Conservation (phyloP, 2,113 vertebrate species). For the Perca flavescens region DNA sequence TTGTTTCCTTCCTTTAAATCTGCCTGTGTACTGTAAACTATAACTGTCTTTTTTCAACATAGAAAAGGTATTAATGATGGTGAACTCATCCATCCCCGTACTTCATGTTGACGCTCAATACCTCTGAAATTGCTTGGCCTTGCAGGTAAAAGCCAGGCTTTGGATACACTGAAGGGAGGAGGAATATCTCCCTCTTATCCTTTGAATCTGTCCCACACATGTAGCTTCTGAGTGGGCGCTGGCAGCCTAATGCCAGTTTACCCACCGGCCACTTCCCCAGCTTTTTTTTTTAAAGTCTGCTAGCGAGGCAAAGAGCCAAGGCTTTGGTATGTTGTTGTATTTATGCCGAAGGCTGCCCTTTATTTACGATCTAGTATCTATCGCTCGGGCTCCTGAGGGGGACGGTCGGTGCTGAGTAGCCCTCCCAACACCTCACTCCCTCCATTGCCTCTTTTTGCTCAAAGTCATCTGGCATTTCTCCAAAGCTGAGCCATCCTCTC, state of each 20-base stretch:
- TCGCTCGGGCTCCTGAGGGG: slow-evolving; percentile 32
- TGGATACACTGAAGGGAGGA: slow-evolving; percentile 17
- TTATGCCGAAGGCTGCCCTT: slow-evolving; percentile 38
- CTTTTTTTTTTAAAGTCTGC: slow-evolving; percentile 23
- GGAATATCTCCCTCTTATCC: slow-evolving; percentile 42
- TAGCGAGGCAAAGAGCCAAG: slow-evolving; percentile 37
- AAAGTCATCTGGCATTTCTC: slow-evolving; percentile 45
- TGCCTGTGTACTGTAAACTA: background rate
- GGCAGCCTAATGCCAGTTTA: slow-evolving; percentile 56
- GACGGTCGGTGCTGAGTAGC: background rate
- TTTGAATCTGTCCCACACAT: slow-evolving; percentile 55
- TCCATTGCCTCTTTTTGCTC: background rate
- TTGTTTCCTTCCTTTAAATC: background rate
- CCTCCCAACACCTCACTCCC: slow-evolving; percentile 1
- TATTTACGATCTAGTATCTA: slow-evolving; percentile 55
- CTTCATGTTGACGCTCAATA: slow-evolving; percentile 20
- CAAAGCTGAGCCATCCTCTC: slow-evolving; percentile 26
- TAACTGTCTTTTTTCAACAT: background rate
- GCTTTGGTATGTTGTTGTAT: slow-evolving; percentile 23
- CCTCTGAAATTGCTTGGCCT: slow-evolving; percentile 26
- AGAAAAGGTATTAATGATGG: slow-evolving; percentile 19
- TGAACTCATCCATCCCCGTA: slow-evolving; percentile 34
- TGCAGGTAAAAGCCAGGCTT: slow-evolving; percentile 42
- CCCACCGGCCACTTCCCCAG: slow-evolving; percentile 26
- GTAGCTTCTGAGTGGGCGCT: slow-evolving; percentile 57